These are phyloP conservation scores for Austrofundulus limnaeus DNA, from an alignment of 2,113 vertebrate species.

Conservation along the genomic window DNA sequence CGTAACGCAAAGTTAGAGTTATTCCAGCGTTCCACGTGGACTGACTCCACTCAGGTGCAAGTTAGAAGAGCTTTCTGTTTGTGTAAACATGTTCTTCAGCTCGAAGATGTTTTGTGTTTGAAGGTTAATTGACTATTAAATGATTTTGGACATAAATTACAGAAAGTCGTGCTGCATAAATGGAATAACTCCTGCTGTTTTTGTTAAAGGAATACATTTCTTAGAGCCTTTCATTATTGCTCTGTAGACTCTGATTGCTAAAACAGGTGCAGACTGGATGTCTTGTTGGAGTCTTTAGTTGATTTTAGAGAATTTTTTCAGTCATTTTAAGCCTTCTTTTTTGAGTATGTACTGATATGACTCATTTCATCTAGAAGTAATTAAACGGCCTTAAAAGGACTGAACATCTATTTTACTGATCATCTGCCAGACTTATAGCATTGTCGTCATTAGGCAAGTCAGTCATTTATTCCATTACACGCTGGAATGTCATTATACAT, in stretches of 20 bases:
- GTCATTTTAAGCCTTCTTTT: background rate
- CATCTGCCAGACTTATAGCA: constrained; percentile 13
- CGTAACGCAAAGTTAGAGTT: background rate
- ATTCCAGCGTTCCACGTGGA: background rate
- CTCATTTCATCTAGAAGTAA: background rate
- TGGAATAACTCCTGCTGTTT: background rate
- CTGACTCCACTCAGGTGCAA: background rate
- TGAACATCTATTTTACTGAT: constrained; percentile 37
- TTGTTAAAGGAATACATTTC: background rate
- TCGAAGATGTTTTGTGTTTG: background rate
- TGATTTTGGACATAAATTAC: background rate
- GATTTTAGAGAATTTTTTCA: too few relatives aligned
- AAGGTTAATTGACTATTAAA: background rate
- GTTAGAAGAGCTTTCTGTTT: background rate
- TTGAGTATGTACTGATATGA: background rate
- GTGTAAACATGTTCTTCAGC: background rate
- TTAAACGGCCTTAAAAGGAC: background rate
- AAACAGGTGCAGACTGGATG: background rate
- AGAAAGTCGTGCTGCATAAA: background rate
- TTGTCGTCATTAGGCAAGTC: constrained; percentile 47
- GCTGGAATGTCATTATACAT: constrained; percentile 33
- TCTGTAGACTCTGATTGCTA: background rate
- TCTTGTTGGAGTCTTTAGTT: background rate
- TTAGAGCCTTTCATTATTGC: background rate
- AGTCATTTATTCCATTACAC: constrained; percentile 41